These are phyloP conservation scores for Scotopteryx bipunctaria DNA, from an alignment of 2,888 invertebrate genomes.

Conservation along the genomic window DNA sequence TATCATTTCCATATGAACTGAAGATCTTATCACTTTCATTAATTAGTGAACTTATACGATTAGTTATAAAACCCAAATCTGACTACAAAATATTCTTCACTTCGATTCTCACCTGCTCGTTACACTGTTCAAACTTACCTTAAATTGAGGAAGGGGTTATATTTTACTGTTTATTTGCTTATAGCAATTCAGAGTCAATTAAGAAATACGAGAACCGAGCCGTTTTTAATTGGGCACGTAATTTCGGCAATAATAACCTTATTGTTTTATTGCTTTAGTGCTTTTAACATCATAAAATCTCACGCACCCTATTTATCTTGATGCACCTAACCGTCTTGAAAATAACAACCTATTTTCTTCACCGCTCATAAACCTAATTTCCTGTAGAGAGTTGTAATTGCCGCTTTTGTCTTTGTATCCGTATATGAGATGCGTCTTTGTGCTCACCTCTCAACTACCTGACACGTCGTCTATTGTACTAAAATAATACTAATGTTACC, in stretches of 20 bases:
- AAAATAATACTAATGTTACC: constrained; percentile 43
- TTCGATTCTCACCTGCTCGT: constrained; percentile 37
- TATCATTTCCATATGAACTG: constrained; percentile 4
- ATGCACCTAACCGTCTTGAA: constrained; percentile 22
- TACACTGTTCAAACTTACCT: constrained; percentile 32
- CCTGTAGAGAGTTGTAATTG: constrained; percentile 54
- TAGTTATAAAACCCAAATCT: constrained; percentile 23
- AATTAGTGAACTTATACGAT: constrained; percentile 20
- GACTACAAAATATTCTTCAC: constrained; percentile 33
- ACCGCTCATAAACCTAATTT: constrained; percentile 28
- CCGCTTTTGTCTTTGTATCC: constrained; percentile 74
- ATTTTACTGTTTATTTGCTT: constrained; percentile 40
- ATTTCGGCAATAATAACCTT: constrained; percentile 43
- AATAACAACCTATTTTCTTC: constrained; percentile 30
- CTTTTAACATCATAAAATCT: constrained; percentile 31
- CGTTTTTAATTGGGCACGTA: constrained; percentile 39
- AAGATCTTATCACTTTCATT: constrained; percentile 13
- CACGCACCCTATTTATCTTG: constrained; percentile 18
- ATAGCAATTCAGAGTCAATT: constrained; percentile 37
- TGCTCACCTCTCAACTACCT: constrained; percentile 56
- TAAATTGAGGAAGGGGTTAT: constrained; percentile 38
- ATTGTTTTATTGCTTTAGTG: constrained; percentile 49
- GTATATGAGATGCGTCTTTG: constrained; percentile 71
- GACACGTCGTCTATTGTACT: constrained; percentile 56
- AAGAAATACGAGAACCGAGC: constrained; percentile 32